Evolutionary conservation across 23 tunicate genomes (phyloP).

Genomic region (Phallusia fumigata): DNA sequence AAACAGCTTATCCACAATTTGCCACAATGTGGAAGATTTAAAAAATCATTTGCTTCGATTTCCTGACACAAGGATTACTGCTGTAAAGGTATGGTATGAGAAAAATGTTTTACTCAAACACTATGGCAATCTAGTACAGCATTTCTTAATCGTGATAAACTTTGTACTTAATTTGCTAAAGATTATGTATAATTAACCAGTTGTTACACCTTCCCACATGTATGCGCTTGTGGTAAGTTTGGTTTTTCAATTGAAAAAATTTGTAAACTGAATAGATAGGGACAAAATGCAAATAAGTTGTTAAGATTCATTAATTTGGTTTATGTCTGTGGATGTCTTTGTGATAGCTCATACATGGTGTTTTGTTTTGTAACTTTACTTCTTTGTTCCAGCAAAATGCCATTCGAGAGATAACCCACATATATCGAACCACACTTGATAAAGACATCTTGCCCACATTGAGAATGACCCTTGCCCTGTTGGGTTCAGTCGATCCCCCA

Average conservation of each 20-base stretch:
- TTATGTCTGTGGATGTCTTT: not conserved
- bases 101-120: too few species aligned
- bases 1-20: conserved; percentile 18
- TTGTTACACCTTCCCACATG: too few species aligned
- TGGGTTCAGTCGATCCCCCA: conserved; percentile 85
- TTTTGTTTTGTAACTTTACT: not conserved
- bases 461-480: conserved; percentile 80
- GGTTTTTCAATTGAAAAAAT: too few species aligned
- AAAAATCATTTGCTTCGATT: conserved; percentile 75
- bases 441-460: conserved; percentile 28
- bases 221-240: too few species aligned
- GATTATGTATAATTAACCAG: too few species aligned
- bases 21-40: conserved; percentile 45
- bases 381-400: conserved; percentile 58
- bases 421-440: conserved; percentile 36
- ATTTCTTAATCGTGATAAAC: too few species aligned
- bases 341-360: too few species aligned
- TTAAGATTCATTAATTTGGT: not conserved
- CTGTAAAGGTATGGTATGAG: conserved; percentile 62
- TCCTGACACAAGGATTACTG: conserved; percentile 91
- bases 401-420: conserved; percentile 57
- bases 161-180: too few species aligned
- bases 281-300: too few species aligned
- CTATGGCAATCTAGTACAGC: too few species aligned
- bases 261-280: too few species aligned